Evolutionary conservation across 2,113 vertebrate genomes (phyloP), one percentile per base, ranked within the genome.

Genomic region (Saccopteryx leptura): DNA sequence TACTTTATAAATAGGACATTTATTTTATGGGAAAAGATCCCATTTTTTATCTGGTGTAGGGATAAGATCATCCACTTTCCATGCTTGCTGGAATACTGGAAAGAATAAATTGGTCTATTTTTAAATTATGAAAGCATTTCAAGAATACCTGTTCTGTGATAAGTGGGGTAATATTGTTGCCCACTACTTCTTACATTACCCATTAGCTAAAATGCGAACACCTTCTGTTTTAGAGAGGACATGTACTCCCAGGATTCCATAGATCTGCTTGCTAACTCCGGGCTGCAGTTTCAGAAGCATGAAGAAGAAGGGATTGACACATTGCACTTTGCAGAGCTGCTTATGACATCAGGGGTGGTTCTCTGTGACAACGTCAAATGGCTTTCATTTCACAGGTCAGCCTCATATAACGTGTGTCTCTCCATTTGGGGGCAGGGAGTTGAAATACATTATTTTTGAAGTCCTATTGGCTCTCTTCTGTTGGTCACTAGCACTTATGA

Each of bases 201-300:
- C 6, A 31, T 12, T 50, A 28, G 24, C 58, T 95, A 74, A 93
- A 76, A 82, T 87, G 11, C 21, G 39, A 69, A 69, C 83, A 1
- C 28, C 91, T 97, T 97, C 94, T 33, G 50, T 88, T 97, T 39
- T 92, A 99, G 99, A 96, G 99, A 99, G 98, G 99, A 99, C 97
- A 99, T 99, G 99, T 99, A 99, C 98, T 99, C 99, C 2, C 99
- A 99, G 98, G 99, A 99, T 96, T 99, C 99, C 93, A 99, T 99
- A 97, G 99, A 99, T 94, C 99, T 99, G 28, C 99, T 99, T 31
- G 99, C 99, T 97, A 99, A 99, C 98, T 99, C 99, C 1, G 99
- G 99, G 68, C 99, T 99, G 84, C 99, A 99, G 98, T 99, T 99
- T 97, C 99, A 99, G 97, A 99, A 99, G 92, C 99, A 99, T 0